Evolutionary conservation across 2,797 vertebrate species (phyloP).

Genomic region (Lepilemur ruficaudatus): DNA sequence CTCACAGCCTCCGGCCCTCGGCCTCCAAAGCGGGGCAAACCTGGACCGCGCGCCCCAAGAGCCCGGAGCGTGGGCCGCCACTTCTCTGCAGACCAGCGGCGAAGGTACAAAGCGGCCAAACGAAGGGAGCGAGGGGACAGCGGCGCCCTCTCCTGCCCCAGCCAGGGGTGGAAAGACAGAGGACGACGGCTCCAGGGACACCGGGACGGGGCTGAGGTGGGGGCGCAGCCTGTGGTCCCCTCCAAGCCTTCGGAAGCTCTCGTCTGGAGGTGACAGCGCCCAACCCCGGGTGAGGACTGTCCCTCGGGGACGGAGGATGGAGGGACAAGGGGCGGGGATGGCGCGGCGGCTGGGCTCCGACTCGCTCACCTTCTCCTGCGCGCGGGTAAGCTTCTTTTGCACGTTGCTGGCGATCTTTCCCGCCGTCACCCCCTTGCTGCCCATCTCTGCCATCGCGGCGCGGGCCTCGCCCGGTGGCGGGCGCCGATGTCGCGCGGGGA

Average conservation of each 20-base stretch:
- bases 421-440: slow-evolving; percentile 97
- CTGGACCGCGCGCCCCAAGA: neutral
- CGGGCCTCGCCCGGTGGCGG: slow-evolving; percentile 44
- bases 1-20: neutral
- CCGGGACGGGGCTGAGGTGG: too few species aligned
- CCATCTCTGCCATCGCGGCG: slow-evolving; percentile 97
- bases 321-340: neutral
- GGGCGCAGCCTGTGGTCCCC: neutral
- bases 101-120: neutral
- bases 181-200: neutral
- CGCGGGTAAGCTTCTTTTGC: slow-evolving; percentile 97
- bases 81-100: neutral
- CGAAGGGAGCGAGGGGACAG: neutral
- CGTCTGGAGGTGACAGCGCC: neutral
- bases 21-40: neutral
- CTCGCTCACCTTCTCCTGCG: slow-evolving; percentile 95
- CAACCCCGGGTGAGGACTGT: neutral
- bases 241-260: neutral
- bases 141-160: neutral
- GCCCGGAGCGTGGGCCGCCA: neutral
- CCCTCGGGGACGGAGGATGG: rapidly evolving
- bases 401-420: slow-evolving; percentile 98
- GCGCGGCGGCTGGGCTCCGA: neutral
- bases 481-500: neutral
- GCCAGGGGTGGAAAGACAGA: neutral